These are phyloP conservation scores for Asteroscopus sphinx DNA, from an alignment of 2,888 invertebrate species.

Conservation along the genomic window DNA sequence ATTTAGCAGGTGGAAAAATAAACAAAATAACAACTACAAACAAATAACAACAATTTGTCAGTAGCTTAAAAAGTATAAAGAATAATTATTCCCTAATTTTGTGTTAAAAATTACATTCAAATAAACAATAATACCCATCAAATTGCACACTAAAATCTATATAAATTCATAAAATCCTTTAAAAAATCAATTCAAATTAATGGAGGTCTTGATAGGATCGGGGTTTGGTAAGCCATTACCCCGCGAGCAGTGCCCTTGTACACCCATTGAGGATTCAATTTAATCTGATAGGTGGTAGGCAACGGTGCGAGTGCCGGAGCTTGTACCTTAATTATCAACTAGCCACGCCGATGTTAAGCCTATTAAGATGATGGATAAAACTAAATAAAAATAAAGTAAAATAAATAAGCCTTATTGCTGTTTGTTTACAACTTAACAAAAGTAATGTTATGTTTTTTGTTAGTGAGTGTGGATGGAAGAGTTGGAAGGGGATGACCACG, in stretches of 20 bases:
- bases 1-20: too few species aligned
- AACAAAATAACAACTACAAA: too few species aligned
- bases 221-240: constrained; percentile 36
- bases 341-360: constrained; percentile 34
- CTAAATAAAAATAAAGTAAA: not conserved
- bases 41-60: too few species aligned
- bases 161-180: constrained; percentile 7
- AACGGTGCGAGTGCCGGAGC: constrained; percentile 44
- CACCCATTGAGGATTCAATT: constrained; percentile 51
- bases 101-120: too few species aligned
- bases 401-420: too few species aligned
- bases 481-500: too few species aligned
- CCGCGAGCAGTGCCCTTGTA: constrained; percentile 32
- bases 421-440: too few species aligned
- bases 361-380: constrained; percentile 39
- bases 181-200: constrained; percentile 35
- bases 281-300: constrained; percentile 46
- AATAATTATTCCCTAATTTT: too few species aligned
- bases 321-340: constrained; percentile 52
- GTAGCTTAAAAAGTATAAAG: too few species aligned
- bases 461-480: too few species aligned
- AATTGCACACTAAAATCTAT: not conserved
- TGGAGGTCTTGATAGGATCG: constrained; percentile 32
- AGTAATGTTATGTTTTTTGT: too few species aligned
- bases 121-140: not conserved